phyloP scores from a whole-genome alignment of 1,140 invertebrate genomes.

The Akabosia matsudoensis region DNA sequence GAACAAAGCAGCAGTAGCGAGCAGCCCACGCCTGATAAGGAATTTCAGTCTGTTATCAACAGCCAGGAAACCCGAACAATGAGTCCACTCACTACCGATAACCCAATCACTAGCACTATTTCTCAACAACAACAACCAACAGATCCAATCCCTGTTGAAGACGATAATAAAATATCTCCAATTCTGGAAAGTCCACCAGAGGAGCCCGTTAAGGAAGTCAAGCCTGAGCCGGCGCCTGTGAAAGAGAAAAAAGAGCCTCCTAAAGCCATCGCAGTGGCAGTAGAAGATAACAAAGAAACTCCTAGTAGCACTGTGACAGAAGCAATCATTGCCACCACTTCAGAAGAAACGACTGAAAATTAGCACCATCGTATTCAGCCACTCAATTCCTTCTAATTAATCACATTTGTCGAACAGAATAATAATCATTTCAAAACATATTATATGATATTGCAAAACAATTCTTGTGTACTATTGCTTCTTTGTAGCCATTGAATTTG shows the following conservation, averaged over 20 bases:
- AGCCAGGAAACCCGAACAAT: conserved; percentile 14
- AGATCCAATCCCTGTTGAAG: not conserved
- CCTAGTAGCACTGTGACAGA: not conserved
- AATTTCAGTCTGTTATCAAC: conserved; percentile 44
- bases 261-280: not conserved
- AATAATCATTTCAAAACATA: not conserved
- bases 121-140: not conserved
- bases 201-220: not conserved
- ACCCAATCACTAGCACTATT: not conserved
- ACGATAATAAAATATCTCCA: not conserved
- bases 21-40: conserved; percentile 45
- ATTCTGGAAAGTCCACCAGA: not conserved
- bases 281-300: not conserved
- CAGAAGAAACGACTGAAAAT: conserved; percentile 11
- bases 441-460: conserved; percentile 7
- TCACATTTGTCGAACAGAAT: not conserved
- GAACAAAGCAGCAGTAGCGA: conserved; percentile 31
- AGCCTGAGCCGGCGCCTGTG: not conserved
- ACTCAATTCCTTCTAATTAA: not conserved
- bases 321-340: not conserved
- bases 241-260: not conserved
- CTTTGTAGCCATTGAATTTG: conserved; percentile 1
- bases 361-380: not conserved
- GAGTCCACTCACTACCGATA: not conserved
- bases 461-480: not conserved